A percentile compares a stretch with the other conserved stretches of the same genome.
phyloP scores from a whole-genome alignment of 2,888 invertebrate genomes.

The Phlogophora meticulosa region DNA sequence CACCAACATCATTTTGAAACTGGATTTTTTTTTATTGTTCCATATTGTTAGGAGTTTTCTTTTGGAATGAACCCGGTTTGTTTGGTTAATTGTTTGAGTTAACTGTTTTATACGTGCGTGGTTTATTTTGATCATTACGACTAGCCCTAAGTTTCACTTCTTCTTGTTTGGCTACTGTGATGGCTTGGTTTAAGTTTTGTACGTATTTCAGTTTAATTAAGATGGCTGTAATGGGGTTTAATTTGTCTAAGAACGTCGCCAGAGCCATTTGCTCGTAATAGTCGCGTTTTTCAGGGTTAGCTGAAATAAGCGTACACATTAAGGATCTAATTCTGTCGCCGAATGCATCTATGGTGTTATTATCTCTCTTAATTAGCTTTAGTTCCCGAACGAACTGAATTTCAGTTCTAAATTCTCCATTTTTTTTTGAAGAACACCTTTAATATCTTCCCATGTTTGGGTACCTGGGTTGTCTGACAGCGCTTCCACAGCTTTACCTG shows the following conservation, averaged over 20 bases:
- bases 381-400: too few relatives aligned
- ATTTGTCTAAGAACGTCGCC: too few relatives aligned
- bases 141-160: conserved; percentile 45
- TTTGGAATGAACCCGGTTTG: not conserved
- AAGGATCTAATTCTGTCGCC: conserved; percentile 45
- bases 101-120: too few relatives aligned
- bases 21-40: conserved; percentile 26
- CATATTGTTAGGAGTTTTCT: not conserved
- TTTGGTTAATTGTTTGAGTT: too few relatives aligned
- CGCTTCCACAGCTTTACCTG: too few relatives aligned
- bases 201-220: conserved; percentile 47
- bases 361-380: conserved; percentile 39
- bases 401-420: conserved; percentile 60
- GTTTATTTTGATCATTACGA: conserved; percentile 4
- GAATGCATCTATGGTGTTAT: conserved; percentile 25
- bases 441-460: conserved; percentile 42
- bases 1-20: conserved; percentile 15
- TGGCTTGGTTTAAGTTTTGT: conserved; percentile 53
- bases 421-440: conserved; percentile 35
- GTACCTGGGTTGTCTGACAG: conserved; percentile 11
- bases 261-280: too few relatives aligned
- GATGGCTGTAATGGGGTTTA: too few relatives aligned
- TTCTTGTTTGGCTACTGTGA: conserved; percentile 61
- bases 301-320: conserved; percentile 59
- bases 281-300: too few relatives aligned